A percentile compares a stretch with the other conserved stretches of the same genome.
These are phyloP conservation scores for Esox niger DNA, from an alignment of 2,113 vertebrate species.

Conservation along the genomic window DNA sequence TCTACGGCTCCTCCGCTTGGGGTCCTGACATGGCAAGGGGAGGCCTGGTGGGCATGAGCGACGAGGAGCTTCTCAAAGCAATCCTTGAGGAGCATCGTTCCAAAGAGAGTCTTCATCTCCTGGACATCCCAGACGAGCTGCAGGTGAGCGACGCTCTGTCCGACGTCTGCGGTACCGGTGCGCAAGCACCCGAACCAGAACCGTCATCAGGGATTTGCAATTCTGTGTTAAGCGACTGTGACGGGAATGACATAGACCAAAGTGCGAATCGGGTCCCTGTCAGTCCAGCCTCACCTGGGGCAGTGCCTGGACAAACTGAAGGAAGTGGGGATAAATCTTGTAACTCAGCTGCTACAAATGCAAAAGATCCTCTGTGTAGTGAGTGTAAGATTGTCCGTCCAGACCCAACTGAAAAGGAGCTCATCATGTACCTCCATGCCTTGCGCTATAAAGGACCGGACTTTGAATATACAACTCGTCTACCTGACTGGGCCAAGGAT, in stretches of 20 bases:
- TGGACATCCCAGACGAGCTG: constrained; percentile 64
- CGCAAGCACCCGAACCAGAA: not conserved
- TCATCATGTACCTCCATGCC: constrained; percentile 95
- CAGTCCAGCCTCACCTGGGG: not conserved
- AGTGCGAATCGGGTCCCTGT: not conserved
- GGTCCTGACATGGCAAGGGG: constrained; percentile 83
- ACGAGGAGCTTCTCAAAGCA: constrained; percentile 84
- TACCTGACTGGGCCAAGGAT: constrained; percentile 91
- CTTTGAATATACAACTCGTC: constrained; percentile 86
- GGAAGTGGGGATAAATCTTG: constrained; percentile 14
- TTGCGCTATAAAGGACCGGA: constrained; percentile 88
- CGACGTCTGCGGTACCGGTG: not conserved
- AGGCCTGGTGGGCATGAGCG: constrained; percentile 77
- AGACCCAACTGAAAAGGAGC: constrained; percentile 86
- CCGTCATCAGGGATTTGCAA: not conserved
- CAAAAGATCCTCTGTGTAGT: constrained; percentile 79
- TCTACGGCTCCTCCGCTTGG: constrained; percentile 92
- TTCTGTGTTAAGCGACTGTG: not conserved
- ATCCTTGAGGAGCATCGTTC: constrained; percentile 83
- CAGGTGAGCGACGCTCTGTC: not conserved
- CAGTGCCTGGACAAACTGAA: not conserved
- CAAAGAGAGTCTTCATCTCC: constrained; percentile 80
- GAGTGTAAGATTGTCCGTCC: constrained; percentile 81
- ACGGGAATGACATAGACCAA: not conserved
- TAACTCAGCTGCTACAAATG: not conserved